A percentile compares a stretch with the other conserved stretches of the same genome.
phyloP scores from a whole-genome alignment of 2,797 vertebrate species.

The Eupleurogrammus muticus region DNA sequence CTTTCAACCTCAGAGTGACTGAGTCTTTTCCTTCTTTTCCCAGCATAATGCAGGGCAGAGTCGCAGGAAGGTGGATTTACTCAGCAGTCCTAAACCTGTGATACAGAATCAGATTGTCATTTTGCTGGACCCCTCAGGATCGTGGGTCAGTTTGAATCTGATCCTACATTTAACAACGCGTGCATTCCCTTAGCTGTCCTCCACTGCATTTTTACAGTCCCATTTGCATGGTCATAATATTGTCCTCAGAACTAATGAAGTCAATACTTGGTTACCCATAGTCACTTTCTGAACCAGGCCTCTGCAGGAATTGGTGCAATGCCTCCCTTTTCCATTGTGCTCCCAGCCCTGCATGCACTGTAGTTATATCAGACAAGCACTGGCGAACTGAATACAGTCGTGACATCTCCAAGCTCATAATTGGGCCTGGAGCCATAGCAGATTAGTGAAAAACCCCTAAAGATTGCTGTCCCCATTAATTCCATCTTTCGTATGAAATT shows the following conservation, averaged over 20 bases:
- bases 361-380: conserved; percentile 43
- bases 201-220: conserved; percentile 25
- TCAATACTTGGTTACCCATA: conserved; percentile 32
- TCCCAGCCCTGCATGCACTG: conserved; percentile 66
- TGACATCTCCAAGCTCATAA: conserved; percentile 43
- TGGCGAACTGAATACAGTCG: conserved; percentile 14
- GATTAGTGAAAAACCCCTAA: conserved; percentile 54
- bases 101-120: conserved; percentile 33
- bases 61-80: conserved; percentile 21
- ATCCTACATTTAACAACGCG: conserved; percentile 27
- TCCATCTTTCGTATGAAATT: conserved; percentile 51
- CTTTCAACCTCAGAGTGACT: conserved; percentile 47
- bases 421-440: conserved; percentile 40
- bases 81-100: conserved; percentile 43
- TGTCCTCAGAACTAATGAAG: conserved; percentile 21
- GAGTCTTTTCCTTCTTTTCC: conserved; percentile 46
- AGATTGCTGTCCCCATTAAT: conserved; percentile 63
- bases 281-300: conserved; percentile 18
- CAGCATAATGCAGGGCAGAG: conserved; percentile 39
- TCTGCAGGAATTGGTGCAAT: conserved; percentile 45
- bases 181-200: conserved; percentile 45
- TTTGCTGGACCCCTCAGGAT: conserved; percentile 62
- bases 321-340: conserved; percentile 44
- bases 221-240: conserved; percentile 54
- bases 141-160: conserved; percentile 41